These are phyloP conservation scores for Phalacrocorax carbo DNA, from an alignment of 2,113 vertebrate species.

Conservation along the genomic window DNA sequence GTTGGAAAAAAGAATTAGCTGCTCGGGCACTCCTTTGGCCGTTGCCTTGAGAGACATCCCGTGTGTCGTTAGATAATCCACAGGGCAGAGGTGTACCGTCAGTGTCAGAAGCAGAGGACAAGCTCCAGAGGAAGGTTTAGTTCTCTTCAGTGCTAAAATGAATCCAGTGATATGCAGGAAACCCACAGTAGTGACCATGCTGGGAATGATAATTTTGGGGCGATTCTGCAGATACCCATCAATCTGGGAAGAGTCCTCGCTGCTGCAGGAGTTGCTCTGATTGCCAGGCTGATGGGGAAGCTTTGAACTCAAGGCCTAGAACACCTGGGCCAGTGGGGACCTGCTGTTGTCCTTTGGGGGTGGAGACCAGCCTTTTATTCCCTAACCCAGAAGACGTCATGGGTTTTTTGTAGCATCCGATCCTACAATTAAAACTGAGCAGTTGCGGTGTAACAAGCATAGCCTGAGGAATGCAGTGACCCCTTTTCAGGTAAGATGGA, in stretches of 20 bases:
- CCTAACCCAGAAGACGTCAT: not conserved
- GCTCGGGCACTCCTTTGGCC: fast-evolving
- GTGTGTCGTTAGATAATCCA: not conserved
- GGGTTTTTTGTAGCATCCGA: not conserved
- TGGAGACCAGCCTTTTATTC: not conserved
- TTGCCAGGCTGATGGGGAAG: not conserved
- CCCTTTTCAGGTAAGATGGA: not conserved
- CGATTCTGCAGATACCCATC: fast-evolving
- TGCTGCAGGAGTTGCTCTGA: not conserved
- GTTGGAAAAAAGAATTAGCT: not conserved
- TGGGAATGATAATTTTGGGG: not conserved
- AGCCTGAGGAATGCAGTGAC: not conserved
- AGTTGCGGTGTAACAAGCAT: not conserved
- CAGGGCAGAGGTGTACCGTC: not conserved
- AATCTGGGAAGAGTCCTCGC: not conserved
- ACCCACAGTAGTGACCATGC: fast-evolving
- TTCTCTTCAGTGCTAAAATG: not conserved
- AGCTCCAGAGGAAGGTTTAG: not conserved
- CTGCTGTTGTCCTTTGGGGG: not conserved
- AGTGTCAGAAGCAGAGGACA: not conserved
- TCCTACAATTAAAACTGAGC: not conserved
- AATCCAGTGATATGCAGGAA: not conserved
- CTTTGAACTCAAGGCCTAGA: not conserved
- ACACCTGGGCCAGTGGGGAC: no score
- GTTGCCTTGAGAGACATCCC: not conserved